Percentiles rank a stretch among this genome's conserved stretches.
Conservation (phyloP, 2,113 vertebrate species). For the Callocephalon fimbriatum region DNA sequence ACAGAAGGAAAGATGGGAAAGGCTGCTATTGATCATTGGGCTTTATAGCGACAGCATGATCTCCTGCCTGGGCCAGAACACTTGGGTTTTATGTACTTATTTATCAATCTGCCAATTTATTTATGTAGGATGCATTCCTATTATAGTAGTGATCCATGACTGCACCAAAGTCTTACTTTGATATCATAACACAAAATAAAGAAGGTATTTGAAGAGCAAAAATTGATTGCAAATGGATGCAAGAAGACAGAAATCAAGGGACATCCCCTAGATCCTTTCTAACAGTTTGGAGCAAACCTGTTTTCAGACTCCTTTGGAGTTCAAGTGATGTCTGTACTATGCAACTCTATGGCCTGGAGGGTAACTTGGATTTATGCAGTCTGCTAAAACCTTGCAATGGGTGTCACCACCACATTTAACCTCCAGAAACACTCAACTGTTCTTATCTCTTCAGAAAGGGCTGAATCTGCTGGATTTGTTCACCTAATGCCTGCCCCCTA, state of each 20-base stretch:
- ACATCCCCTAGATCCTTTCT: neutral
- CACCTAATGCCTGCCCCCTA: neutral
- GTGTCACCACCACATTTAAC: neutral
- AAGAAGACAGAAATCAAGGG: neutral
- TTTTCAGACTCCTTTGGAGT: neutral
- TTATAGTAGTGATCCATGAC: neutral
- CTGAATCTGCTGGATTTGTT: neutral
- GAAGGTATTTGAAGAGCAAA: neutral
- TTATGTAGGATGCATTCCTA: neutral
- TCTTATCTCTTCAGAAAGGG: neutral
- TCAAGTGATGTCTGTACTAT: neutral
- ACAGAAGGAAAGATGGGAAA: neutral
- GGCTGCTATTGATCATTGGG: neutral
- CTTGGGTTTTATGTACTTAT: rapidly evolving
- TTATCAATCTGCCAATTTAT: neutral
- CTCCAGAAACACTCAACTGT: neutral
- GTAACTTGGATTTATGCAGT: neutral
- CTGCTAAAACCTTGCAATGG: neutral
- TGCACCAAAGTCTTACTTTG: neutral
- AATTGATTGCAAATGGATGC: neutral
- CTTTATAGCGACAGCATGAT: neutral
- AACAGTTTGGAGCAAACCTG: neutral
- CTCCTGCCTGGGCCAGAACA: neutral
- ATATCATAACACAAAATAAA: neutral
- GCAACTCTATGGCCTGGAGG: neutral